Base-by-base conservation (phyloP, 2,888 invertebrate genomes). In the Cancer borealis region DNA sequence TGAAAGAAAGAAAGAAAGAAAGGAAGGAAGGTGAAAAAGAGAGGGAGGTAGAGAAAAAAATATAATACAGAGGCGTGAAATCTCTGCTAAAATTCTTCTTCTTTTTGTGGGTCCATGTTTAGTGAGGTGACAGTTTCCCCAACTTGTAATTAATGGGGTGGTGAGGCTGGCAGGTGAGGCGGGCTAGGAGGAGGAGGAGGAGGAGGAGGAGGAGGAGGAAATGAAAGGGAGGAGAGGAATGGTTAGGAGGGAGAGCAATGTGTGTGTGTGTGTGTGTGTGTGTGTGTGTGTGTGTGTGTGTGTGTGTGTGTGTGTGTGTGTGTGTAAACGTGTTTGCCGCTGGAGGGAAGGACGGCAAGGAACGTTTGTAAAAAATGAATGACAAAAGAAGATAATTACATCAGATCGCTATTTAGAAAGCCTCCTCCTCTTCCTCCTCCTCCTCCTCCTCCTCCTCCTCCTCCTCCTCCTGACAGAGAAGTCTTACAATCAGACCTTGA, bases 251-350 rank as follows among this genome's bases (percentile, higher is more conserved):
- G 30, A 12, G 54, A 45, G 47, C n/a, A 39, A 14, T 88, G 39
- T 88, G 88, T 88, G 39, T 88, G 88, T 88, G 88, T 88, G 88
- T 87, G 30, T 87, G 30, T 87, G 30, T 87, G 30, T 87, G 30
- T 87, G n/a, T 30, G 30, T 84, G 30, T 84, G 30, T 17, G 39
- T 88, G 30, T 45, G 39, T 17, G 46, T 46, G 17, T 17, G n/a
- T 26, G 47, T 47, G n/a, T 21, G 2, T 46, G 47, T 46, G 88
- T 46, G 46, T 12, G 46, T 45, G 88, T 49, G 49, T 49, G 49
- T 49, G 49, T 49, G 49, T 49, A 3, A 12, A 12, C 12, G 3
- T 54, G 54, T 54, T 8, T 54, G 54, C 17, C 54, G 54, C 54
- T 12, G 12, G 17, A 17, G 12, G 17, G 49, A 0, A 12, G 10